Conservation (phyloP, 2,888 invertebrate species). For the Alsophila aescularia region DNA sequence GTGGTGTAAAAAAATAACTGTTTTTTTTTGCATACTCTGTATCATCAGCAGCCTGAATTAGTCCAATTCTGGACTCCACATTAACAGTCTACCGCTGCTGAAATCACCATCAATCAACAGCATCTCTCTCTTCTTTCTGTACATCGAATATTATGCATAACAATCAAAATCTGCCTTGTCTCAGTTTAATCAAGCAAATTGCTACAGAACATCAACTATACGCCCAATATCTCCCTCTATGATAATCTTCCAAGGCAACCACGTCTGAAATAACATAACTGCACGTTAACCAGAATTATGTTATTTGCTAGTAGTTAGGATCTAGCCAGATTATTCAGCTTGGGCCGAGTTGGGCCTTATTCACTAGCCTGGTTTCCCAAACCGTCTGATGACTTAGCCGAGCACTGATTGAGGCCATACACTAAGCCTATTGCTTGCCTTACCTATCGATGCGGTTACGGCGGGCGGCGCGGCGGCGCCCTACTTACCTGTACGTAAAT, state of each 20-base stretch:
- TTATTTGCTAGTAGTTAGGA: conserved; percentile 5
- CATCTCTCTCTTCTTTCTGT: too few species aligned
- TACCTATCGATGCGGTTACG: conserved; percentile 18
- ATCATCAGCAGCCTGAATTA: too few species aligned
- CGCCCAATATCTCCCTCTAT: background rate
- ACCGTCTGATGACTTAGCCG: conserved; percentile 24
- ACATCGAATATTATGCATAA: background rate
- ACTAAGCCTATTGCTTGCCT: conserved; percentile 24
- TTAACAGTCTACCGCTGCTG: too few species aligned
- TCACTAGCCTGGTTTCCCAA: conserved; percentile 19
- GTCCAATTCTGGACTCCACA: too few species aligned
- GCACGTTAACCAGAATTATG: background rate
- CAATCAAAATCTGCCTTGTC: background rate
- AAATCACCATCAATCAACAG: too few species aligned
- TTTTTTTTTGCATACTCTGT: too few species aligned
- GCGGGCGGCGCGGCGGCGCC: conserved; percentile 8
- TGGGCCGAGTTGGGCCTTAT: conserved; percentile 1
- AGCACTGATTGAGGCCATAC: conserved; percentile 26
- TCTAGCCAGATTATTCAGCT: conserved; percentile 4
- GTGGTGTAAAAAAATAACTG: too few species aligned
- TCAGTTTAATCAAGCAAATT: background rate
- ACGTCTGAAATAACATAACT: background rate
- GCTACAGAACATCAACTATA: background rate
- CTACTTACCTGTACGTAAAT: conserved; percentile 17
- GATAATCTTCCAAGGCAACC: background rate